A percentile compares a stretch with the other conserved stretches of the same genome.
Conservation (phyloP, 2,113 vertebrate species). For the Thamnaconus septentrionalis region DNA sequence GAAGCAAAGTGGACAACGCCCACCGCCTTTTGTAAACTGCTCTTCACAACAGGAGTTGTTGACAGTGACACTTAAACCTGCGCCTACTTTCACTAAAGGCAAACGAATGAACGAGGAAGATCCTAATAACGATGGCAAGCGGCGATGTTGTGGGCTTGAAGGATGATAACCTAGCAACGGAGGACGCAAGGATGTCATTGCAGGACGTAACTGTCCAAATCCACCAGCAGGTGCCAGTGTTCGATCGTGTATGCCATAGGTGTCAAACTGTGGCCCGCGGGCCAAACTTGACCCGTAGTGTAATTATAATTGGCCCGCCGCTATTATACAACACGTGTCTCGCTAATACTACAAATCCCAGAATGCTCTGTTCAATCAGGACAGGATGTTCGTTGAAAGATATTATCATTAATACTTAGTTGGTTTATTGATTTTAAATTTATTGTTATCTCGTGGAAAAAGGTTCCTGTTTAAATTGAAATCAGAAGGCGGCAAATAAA, state of each 20-base stretch:
- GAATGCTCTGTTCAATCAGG: too few species aligned
- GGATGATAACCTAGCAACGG: conserved; percentile 68
- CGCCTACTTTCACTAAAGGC: rapidly evolving
- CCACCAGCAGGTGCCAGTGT: conserved; percentile 27
- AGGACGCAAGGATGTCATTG: conserved; percentile 56
- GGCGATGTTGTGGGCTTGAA: conserved; percentile 12
- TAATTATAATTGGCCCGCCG: too few species aligned
- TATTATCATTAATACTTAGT: too few species aligned
- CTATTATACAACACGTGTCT: too few species aligned
- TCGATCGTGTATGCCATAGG: background rate
- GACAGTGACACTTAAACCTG: rapidly evolving
- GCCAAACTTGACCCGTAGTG: too few species aligned
- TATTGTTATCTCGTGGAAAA: too few species aligned
- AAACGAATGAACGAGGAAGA: background rate
- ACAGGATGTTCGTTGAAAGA: too few species aligned
- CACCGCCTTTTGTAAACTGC: conserved; percentile 13
- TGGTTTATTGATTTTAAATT: too few species aligned
- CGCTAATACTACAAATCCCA: too few species aligned
- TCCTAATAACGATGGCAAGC: background rate
- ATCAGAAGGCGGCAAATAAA: too few species aligned
- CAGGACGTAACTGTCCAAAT: background rate
- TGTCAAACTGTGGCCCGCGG: too few species aligned
- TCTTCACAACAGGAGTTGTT: conserved; percentile 48
- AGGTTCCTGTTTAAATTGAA: too few species aligned
- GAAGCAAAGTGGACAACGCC: conserved; percentile 21